Conservation (phyloP, 2,797 vertebrate species). For the Ciconia nigra region DNA sequence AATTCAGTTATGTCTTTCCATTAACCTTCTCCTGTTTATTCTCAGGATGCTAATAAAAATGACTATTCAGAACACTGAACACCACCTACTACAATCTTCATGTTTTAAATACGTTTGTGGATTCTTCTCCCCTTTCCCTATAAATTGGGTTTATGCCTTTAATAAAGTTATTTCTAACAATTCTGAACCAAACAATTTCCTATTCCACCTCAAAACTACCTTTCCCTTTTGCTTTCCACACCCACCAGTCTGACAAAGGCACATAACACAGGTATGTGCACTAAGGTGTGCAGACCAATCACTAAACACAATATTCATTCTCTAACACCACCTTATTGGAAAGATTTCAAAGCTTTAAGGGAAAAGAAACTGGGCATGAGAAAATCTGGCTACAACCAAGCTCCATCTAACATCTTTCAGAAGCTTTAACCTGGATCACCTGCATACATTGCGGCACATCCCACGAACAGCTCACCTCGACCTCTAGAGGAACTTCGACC, state of each 20-base stretch:
- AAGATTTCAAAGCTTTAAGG: background rate
- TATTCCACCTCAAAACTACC: background rate
- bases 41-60: background rate
- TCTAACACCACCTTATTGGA: background rate
- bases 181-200: background rate
- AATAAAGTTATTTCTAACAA: background rate
- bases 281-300: background rate
- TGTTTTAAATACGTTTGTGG: background rate
- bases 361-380: background rate
- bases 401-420: background rate
- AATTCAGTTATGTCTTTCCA: background rate
- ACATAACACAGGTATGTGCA: fast-evolving
- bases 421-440: background rate
- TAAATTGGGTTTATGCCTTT: background rate
- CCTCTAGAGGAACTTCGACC: slow-evolving; percentile 98
- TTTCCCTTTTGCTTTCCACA: background rate
- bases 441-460: background rate
- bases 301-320: background rate
- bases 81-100: background rate
- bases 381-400: background rate
- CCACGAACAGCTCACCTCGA: slow-evolving; percentile 84
- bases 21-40: background rate
- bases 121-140: background rate
- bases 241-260: background rate
- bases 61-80: background rate